Base-by-base conservation (phyloP, 2,888 invertebrate species). In the Macrophya annulata region DNA sequence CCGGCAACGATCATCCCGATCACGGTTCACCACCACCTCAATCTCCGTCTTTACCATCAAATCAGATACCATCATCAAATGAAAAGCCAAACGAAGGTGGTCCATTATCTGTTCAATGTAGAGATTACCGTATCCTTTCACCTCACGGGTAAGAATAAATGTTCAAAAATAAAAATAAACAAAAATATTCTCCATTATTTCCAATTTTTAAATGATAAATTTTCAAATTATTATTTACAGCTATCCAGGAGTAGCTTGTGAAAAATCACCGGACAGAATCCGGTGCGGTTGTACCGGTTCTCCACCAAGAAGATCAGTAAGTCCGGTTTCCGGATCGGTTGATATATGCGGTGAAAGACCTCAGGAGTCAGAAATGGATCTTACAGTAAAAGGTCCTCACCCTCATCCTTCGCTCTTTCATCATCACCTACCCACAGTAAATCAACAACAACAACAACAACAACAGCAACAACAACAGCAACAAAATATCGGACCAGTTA, bases 301-400 rank as follows among this genome's bases (percentile, higher is more conserved):
- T 9, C 89, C 91, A 15, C 83, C 72, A 17, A 88, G 91, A 85
- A 89, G 88, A 86, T 90, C 91, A 74, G 89, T 88, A 45, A 91
- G 91, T 87, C 88, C 89, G 9, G 51, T 17, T n/a, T 45, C 68
- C 15, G 40, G 48, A 17, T 85, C 85, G 86, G 87, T 85, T 84
- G 87, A 85, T 87, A 31, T 87, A 87, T 21, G 87, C 86, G 5
- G 89, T 85, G 89, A 76, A 89, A 90, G 72, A 74, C 90, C 93
- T 21, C 93, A 93, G 86, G 93, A 93, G 86, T 89, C 93, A 5
- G 93, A 93, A 82, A 93, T 93, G 88, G 93, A 93, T 87, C 89
- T 93, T 43, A 93, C 93, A 17, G 89, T 93, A 83, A 93, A 93
- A 85, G 90, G 91, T 10, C 90, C 91, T 1, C 89, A 89, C 86